phyloP scores from a whole-genome alignment of 2,888 invertebrate genomes.

The Carcina quercana region DNA sequence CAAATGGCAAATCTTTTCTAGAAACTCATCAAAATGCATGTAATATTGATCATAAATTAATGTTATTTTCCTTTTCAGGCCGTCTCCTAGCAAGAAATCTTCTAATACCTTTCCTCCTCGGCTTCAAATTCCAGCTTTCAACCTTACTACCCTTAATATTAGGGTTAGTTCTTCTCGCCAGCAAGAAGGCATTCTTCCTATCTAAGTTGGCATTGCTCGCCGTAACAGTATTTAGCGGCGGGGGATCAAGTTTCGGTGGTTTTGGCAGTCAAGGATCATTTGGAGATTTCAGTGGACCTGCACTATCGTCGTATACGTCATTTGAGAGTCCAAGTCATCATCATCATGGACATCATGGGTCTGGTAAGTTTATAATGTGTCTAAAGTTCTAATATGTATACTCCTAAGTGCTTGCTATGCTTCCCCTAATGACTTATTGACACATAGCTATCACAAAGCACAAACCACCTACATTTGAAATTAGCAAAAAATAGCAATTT shows the following conservation, averaged over 20 bases:
- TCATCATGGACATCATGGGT: slow-evolving; percentile 23
- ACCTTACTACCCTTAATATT: slow-evolving; percentile 83
- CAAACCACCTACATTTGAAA: too few relatives aligned
- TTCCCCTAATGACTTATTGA: too few relatives aligned
- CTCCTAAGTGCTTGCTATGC: too few relatives aligned
- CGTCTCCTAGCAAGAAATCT: slow-evolving; percentile 81
- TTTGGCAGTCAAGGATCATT: slow-evolving; percentile 45
- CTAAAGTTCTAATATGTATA: too few relatives aligned
- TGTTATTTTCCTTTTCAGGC: slow-evolving; percentile 69
- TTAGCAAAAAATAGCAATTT: too few relatives aligned
- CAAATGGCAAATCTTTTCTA: too few relatives aligned
- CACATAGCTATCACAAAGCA: too few relatives aligned
- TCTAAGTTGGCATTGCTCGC: slow-evolving; percentile 84
- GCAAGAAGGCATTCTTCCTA: slow-evolving; percentile 84
- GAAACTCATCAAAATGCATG: too few relatives aligned
- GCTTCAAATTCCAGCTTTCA: slow-evolving; percentile 85
- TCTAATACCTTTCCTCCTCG: slow-evolving; percentile 84
- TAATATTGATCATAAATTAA: too few relatives aligned
- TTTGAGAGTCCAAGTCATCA: slow-evolving; percentile 41
- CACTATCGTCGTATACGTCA: slow-evolving; percentile 46
- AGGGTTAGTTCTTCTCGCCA: slow-evolving; percentile 79
- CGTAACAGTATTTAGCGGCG: slow-evolving; percentile 79
- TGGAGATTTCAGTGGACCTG: slow-evolving; percentile 33
- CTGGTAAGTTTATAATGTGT: slow-evolving; percentile 33
- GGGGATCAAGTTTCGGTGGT: slow-evolving; percentile 62